Evolutionary conservation across 37 sponge, comb jelly and placozoan genomes (phyloP), one percentile per base, ranked within the genome.

Genomic region (Beroe forskalii): DNA sequence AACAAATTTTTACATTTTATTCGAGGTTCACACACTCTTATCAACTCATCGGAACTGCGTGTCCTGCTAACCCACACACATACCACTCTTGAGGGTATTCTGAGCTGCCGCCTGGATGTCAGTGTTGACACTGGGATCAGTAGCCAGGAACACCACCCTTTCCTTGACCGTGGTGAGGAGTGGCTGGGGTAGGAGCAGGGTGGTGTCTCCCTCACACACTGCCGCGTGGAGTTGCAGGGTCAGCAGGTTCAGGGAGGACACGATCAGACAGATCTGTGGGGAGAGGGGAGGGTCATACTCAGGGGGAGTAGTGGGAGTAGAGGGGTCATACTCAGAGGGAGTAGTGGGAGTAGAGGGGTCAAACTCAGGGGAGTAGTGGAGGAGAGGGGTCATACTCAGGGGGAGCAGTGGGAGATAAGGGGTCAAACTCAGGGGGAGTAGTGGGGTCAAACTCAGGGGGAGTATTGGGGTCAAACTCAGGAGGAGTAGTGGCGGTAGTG

Each of bases 71-170:
- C 17, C 60, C 17, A 9, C 17, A 63, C 33, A 72, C 75, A 35
- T 2, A 72, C 75, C 75, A 76, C 90, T 89, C 64, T 62, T 67
- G 39, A 97, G 94, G 19, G 91, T 92, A 0, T 23, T 25, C 67
- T 97, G 97, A 0, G 97, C 96, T 17, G 93, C 94, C 24, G 62
- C 39, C 92, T 97, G 97, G 9, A 97, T 95, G 1, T 93, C 89
- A 28, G 62, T 19, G 20, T 93, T 61, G 24, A 93, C 92, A 32
- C 94, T 92, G 14, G 90, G 36, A n/a, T 61, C 92, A 36, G 96
- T 67, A 28, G 97, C 95, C 41, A 97, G 92, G 61, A 89, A 66
- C 39, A 97, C 90, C 41, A 95, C 92, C 63, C 92, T 92, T 40
- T 95, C 94, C 67, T 94, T 95, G 62, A 95, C 64, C 9, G 97